Percentiles rank a stretch among this genome's conserved stretches.
Conservation (phyloP, 2,888 invertebrate genomes). For the Lamellibrachia columna region DNA sequence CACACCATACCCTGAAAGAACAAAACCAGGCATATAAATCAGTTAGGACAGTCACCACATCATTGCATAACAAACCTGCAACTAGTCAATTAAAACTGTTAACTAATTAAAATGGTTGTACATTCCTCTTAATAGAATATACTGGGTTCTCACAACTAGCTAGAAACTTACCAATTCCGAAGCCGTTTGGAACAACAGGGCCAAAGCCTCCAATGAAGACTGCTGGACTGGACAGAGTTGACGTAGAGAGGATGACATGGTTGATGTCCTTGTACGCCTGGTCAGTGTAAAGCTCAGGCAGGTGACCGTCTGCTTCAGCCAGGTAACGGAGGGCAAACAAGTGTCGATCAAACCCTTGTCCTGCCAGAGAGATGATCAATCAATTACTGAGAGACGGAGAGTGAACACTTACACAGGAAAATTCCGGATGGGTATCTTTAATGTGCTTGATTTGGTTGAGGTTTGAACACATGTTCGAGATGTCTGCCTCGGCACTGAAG, state of each 20-base stretch:
- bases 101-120: not conserved
- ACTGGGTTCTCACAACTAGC: not conserved
- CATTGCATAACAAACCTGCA: not conserved
- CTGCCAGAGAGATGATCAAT: slow-evolving; percentile 60
- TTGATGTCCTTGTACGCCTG: slow-evolving; percentile 82
- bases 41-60: not conserved
- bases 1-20: slow-evolving; percentile 74
- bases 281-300: slow-evolving; percentile 78
- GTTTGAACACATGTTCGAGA: too few relatives aligned
- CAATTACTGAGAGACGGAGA: not conserved
- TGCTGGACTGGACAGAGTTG: slow-evolving; percentile 87
- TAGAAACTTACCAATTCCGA: slow-evolving; percentile 75
- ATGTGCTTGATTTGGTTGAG: too few relatives aligned
- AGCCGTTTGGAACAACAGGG: slow-evolving; percentile 88
- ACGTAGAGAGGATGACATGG: slow-evolving; percentile 91
- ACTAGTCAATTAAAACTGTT: not conserved
- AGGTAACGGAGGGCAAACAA: slow-evolving; percentile 85
- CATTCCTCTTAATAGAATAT: not conserved
- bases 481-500: too few relatives aligned
- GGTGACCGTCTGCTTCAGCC: slow-evolving; percentile 51
- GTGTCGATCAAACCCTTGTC: slow-evolving; percentile 97
- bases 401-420: too few relatives aligned
- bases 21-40: slow-evolving; percentile 68
- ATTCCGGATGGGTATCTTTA: too few relatives aligned
- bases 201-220: slow-evolving; percentile 91